Evolutionary conservation across 1,140 invertebrate species (phyloP).

Genomic region (Zophobas morio): DNA sequence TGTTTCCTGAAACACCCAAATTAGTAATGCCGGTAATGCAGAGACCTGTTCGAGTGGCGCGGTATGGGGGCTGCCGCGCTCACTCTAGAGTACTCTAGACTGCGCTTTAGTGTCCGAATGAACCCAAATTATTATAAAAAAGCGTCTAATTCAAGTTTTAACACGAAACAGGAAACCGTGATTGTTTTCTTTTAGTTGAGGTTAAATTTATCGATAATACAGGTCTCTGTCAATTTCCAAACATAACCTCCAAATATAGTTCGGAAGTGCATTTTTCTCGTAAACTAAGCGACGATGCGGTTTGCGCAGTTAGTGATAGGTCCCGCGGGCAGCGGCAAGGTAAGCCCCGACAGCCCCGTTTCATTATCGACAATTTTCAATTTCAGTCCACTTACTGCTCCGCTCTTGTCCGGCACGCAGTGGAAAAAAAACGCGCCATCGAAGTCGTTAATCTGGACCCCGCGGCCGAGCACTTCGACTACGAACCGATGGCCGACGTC

Average conservation of each 20-base stretch:
- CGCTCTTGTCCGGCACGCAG: constrained; percentile 88
- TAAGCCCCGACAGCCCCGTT: constrained; percentile 64
- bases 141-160: too few relatives aligned
- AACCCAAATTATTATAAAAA: too few relatives aligned
- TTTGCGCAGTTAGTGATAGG: constrained; percentile 97
- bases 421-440: constrained; percentile 80
- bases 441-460: constrained; percentile 98
- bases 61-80: too few relatives aligned
- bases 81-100: too few relatives aligned
- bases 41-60: too few relatives aligned
- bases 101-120: too few relatives aligned
- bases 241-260: constrained; percentile 8
- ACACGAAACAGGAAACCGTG: too few relatives aligned
- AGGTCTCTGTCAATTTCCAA: neutral
- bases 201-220: too few relatives aligned
- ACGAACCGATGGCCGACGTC: constrained; percentile 90
- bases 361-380: neutral
- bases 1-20: too few relatives aligned
- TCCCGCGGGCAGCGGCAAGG: constrained; percentile 96
- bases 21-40: too few relatives aligned
- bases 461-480: constrained; percentile 96
- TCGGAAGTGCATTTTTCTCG: neutral
- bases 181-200: too few relatives aligned
- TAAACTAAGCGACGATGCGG: constrained; percentile 75
- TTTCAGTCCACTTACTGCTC: constrained; percentile 94